phyloP scores from a whole-genome alignment of 2,888 invertebrate species.

The Trichopria drosophilae region DNA sequence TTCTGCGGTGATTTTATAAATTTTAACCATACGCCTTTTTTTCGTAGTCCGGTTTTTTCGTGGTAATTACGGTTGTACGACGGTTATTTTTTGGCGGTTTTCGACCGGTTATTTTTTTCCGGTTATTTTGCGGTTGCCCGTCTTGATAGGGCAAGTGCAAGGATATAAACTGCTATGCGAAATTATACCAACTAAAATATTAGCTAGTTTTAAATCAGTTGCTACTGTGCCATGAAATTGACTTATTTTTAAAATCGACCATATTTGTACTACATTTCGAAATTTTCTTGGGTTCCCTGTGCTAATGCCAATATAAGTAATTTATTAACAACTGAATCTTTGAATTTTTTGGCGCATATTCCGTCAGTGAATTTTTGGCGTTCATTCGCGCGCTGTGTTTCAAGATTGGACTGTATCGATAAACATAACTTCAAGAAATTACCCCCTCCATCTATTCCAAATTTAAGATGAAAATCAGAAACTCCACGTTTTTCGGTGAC shows the following conservation, averaged over 20 bases:
- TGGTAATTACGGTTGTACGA: too few relatives aligned
- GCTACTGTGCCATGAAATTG: slow-evolving; percentile 6
- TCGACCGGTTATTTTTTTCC: too few relatives aligned
- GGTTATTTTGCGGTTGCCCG: too few relatives aligned
- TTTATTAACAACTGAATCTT: slow-evolving; percentile 9
- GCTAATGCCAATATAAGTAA: slow-evolving; percentile 7
- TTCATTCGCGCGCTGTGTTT: background rate
- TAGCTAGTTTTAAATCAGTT: too few relatives aligned
- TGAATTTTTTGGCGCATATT: slow-evolving; percentile 7
- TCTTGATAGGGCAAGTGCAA: too few relatives aligned
- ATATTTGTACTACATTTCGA: too few relatives aligned
- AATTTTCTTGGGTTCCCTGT: slow-evolving; percentile 11
- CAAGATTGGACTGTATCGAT: slow-evolving; percentile 8
- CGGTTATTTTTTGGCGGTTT: too few relatives aligned
- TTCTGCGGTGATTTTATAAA: too few relatives aligned
- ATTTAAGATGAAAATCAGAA: slow-evolving; percentile 1
- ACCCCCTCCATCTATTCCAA: slow-evolving; percentile 9
- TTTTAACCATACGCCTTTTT: too few relatives aligned
- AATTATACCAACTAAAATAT: too few relatives aligned
- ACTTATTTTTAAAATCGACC: slow-evolving; percentile 7
- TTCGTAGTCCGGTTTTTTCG: too few relatives aligned
- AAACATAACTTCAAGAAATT: slow-evolving; percentile 5
- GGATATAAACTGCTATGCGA: too few relatives aligned
- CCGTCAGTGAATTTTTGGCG: slow-evolving; percentile 4
- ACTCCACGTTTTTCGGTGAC: background rate